phyloP scores from a whole-genome alignment of 2,888 invertebrate genomes.

The Eustalomyia histrio region DNA sequence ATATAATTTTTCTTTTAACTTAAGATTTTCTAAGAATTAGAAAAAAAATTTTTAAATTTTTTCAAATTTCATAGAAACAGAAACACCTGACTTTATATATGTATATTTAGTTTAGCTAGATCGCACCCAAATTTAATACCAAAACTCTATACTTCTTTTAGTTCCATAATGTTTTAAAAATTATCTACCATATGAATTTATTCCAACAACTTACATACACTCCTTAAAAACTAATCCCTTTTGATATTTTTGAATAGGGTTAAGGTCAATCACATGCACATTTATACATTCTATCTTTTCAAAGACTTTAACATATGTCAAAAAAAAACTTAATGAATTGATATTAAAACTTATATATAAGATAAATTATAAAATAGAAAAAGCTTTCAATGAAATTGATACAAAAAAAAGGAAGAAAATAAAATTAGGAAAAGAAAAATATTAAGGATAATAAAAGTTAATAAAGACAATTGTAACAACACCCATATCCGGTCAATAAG shows the following conservation, averaged over 20 bases:
- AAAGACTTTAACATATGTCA: constrained; percentile 2
- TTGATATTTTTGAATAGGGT: constrained; percentile 10
- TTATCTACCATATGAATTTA: too few species aligned
- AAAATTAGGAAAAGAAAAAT: neutral
- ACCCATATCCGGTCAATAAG: constrained; percentile 16
- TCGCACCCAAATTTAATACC: too few species aligned
- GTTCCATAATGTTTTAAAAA: too few species aligned
- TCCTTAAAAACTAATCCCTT: constrained; percentile 25
- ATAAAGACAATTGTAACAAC: constrained; percentile 12
- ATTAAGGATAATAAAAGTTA: neutral
- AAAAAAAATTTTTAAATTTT: too few species aligned
- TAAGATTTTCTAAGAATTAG: too few species aligned
- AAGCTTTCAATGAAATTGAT: constrained; percentile 35
- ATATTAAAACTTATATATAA: constrained; percentile 4
- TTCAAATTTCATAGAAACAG: too few species aligned
- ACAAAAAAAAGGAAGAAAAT: neutral
- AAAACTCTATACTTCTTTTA: too few species aligned
- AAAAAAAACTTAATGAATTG: constrained; percentile 26
- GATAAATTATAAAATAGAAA: neutral
- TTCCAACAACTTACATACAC: neutral
- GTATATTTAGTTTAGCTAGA: too few species aligned
- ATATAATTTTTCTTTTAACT: too few species aligned
- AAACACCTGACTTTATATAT: too few species aligned
- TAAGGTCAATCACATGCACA: constrained; percentile 23
- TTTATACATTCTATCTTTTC: neutral